Evolutionary conservation across 2,113 vertebrate species (phyloP).

Genomic region (Scalopus aquaticus): DNA sequence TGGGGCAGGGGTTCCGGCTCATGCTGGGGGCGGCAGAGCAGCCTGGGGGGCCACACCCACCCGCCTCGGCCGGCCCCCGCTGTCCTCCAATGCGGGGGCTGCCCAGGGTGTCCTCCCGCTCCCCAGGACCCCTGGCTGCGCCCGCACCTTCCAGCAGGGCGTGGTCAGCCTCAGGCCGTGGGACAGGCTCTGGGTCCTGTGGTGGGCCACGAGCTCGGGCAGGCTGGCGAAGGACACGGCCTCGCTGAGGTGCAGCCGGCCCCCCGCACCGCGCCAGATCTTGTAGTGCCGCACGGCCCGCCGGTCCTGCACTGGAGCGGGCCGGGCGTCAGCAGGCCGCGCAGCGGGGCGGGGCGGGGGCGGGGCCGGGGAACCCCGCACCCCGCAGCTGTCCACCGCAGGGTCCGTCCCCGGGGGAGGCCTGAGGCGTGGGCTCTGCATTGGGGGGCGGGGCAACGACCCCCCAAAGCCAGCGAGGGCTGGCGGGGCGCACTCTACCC

Average conservation of each 20-base stretch:
- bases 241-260: conserved; percentile 76
- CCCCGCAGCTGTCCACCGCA: neutral
- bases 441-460: too few species aligned
- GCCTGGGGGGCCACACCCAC: neutral
- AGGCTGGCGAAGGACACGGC: conserved; percentile 80
- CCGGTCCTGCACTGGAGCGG: conserved; percentile 67
- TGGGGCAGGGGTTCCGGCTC: conserved; percentile 72
- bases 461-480: neutral
- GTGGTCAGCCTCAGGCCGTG: conserved; percentile 66
- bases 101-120: neutral
- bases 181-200: conserved; percentile 77
- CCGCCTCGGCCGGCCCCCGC: neutral
- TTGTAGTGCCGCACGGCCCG: conserved; percentile 86
- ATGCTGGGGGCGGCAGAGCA: conserved; percentile 70
- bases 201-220: conserved; percentile 81
- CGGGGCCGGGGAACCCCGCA: neutral
- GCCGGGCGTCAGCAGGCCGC: neutral
- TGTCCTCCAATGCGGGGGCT: neutral
- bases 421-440: neutral
- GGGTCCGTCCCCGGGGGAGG: neutral
- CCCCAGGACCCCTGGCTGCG: too few species aligned
- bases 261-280: conserved; percentile 60
- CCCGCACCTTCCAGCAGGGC: conserved; percentile 86
- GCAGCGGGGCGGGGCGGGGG: neutral
- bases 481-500: conserved; percentile 68